A percentile compares a stretch with the other conserved stretches of the same genome.
phyloP scores from a whole-genome alignment of 2,113 vertebrate species.

The Vulpes vulpes region DNA sequence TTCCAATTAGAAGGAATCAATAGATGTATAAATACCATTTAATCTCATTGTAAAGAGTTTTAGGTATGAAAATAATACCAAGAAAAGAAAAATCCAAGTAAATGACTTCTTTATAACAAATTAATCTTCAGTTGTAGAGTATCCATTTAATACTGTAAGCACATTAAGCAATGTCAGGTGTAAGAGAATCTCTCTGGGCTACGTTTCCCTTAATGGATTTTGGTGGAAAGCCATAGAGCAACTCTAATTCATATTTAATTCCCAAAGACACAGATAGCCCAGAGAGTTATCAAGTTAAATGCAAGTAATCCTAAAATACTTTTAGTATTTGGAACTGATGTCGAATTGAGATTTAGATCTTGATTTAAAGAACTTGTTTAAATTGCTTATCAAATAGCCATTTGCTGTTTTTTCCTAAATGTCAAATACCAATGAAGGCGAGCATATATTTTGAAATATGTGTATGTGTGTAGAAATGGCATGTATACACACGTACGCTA shows the following conservation, averaged over 20 bases:
- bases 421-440: slow-evolving; percentile 23
- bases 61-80: not conserved
- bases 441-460: slow-evolving; percentile 2
- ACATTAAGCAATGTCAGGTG: slow-evolving; percentile 60
- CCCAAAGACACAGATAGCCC: slow-evolving; percentile 42
- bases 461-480: not conserved
- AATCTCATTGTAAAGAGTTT: slow-evolving; percentile 8
- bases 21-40: not conserved
- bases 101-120: slow-evolving; percentile 25
- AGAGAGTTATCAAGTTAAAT: slow-evolving; percentile 65
- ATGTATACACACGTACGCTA: not conserved
- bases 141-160: slow-evolving; percentile 51
- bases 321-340: slow-evolving; percentile 49
- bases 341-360: slow-evolving; percentile 63
- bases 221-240: slow-evolving; percentile 54
- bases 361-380: slow-evolving; percentile 49
- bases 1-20: slow-evolving; percentile 41
- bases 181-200: slow-evolving; percentile 69
- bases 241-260: slow-evolving; percentile 72
- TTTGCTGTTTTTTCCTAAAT: slow-evolving; percentile 63
- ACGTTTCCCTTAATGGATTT: slow-evolving; percentile 71
- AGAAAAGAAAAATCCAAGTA: not conserved
- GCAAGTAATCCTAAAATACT: slow-evolving; percentile 61
- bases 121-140: not conserved
- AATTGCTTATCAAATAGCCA: slow-evolving; percentile 60